phyloP scores from a whole-genome alignment of 2,113 vertebrate species.

The Spheniscus mendiculus region DNA sequence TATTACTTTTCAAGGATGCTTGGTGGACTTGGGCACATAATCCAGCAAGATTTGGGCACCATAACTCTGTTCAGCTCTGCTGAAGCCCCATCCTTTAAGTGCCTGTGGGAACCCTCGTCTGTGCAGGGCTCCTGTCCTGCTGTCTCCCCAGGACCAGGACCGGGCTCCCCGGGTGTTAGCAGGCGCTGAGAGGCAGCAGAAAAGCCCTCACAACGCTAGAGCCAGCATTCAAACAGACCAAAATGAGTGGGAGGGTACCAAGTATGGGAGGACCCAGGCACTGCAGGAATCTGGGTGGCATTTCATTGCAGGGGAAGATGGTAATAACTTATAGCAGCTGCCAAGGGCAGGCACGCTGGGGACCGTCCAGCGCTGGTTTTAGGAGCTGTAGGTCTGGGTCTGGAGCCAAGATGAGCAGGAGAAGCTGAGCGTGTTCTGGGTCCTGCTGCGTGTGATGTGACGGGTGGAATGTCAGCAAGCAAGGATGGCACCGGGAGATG shows the following conservation, averaged over 20 bases:
- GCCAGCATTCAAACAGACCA: background rate
- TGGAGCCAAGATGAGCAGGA: background rate
- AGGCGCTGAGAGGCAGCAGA: background rate
- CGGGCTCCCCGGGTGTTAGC: accelerated
- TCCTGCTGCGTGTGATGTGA: accelerated
- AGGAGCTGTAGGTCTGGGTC: background rate
- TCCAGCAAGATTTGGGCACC: background rate
- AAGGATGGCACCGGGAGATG: background rate
- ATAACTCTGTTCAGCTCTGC: background rate
- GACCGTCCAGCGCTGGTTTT: accelerated
- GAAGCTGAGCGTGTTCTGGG: accelerated
- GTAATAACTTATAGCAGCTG: background rate
- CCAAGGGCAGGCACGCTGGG: background rate
- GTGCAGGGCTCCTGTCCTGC: accelerated
- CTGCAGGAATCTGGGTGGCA: background rate
- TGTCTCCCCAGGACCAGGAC: accelerated
- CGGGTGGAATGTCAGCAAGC: background rate
- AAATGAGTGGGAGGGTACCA: accelerated
- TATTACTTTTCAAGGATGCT: background rate
- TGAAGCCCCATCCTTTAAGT: background rate
- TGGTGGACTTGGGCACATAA: background rate
- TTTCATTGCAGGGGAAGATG: background rate
- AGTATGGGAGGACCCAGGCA: background rate
- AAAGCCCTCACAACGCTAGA: background rate
- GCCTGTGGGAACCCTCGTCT: accelerated